These are phyloP conservation scores for Nemoura dubitans DNA, from an alignment of 2,888 invertebrate species.

Conservation along the genomic window DNA sequence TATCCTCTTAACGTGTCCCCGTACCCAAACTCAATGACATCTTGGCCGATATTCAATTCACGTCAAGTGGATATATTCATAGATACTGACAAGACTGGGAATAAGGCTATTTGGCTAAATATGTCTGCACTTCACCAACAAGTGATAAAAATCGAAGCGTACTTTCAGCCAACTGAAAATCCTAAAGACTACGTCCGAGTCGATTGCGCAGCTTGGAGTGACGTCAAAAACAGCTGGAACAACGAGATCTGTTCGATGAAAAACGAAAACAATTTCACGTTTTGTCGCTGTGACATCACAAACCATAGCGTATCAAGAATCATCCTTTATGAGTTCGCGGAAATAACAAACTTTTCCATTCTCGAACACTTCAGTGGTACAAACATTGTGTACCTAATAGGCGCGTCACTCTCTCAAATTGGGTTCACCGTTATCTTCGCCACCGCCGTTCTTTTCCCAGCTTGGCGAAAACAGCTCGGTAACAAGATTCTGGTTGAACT, in stretches of 20 bases:
- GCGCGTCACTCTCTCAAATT: background rate
- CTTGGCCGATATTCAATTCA: background rate
- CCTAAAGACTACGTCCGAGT: background rate
- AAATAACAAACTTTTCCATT: background rate
- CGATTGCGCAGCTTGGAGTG: background rate
- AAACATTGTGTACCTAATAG: background rate
- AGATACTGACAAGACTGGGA: background rate
- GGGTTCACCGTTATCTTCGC: background rate
- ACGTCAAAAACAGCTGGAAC: background rate
- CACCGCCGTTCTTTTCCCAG: background rate
- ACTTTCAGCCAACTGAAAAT: background rate
- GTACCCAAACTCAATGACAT: background rate
- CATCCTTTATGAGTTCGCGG: background rate
- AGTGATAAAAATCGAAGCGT: background rate
- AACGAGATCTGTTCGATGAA: background rate
- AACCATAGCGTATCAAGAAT: background rate
- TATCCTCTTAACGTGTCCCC: background rate
- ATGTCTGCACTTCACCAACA: background rate
- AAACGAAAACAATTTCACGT: background rate
- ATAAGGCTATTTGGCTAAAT: background rate
- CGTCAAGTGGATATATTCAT: slow-evolving; percentile 7
- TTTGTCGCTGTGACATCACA: background rate
- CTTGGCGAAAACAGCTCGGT: background rate
- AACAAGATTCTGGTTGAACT: background rate
- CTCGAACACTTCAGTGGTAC: background rate